Conservation (phyloP, 2,888 invertebrate species). For the Allacma fusca region DNA sequence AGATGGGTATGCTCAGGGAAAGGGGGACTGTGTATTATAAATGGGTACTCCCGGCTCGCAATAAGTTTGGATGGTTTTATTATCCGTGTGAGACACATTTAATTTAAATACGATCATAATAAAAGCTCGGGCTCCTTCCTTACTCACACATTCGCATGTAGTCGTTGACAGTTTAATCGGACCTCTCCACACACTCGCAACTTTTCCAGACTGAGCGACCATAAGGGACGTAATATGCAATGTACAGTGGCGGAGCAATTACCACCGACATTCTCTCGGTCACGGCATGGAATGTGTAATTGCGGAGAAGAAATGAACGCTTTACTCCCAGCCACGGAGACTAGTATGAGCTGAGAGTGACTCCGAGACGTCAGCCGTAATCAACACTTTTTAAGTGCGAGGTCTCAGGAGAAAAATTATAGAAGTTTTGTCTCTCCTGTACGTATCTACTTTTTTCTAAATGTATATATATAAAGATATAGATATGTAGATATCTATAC, state of each 20-base stretch:
- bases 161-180: slow-evolving; percentile 21
- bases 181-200: neutral
- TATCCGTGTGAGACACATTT: slow-evolving; percentile 35
- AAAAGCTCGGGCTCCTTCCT: slow-evolving; percentile 14
- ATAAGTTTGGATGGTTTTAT: slow-evolving; percentile 28
- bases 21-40: neutral
- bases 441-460: too few relatives aligned
- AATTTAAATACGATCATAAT: slow-evolving; percentile 39
- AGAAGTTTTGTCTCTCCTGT: too few relatives aligned
- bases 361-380: too few relatives aligned
- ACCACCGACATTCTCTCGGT: slow-evolving; percentile 11
- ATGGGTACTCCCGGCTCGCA: neutral
- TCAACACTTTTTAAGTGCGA: too few relatives aligned
- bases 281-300: slow-evolving; percentile 19
- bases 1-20: too few relatives aligned
- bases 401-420: neutral
- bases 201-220: too few relatives aligned
- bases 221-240: too few relatives aligned
- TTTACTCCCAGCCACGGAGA: too few relatives aligned
- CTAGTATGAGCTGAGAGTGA: neutral
- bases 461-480: neutral
- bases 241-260: neutral
- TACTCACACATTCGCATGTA: neutral
- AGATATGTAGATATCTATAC: too few relatives aligned
- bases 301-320: slow-evolving; percentile 20